Evolutionary conservation across 2,113 vertebrate species (phyloP), one percentile per base, ranked within the genome.

Genomic region (Xyrauchen texanus): DNA sequence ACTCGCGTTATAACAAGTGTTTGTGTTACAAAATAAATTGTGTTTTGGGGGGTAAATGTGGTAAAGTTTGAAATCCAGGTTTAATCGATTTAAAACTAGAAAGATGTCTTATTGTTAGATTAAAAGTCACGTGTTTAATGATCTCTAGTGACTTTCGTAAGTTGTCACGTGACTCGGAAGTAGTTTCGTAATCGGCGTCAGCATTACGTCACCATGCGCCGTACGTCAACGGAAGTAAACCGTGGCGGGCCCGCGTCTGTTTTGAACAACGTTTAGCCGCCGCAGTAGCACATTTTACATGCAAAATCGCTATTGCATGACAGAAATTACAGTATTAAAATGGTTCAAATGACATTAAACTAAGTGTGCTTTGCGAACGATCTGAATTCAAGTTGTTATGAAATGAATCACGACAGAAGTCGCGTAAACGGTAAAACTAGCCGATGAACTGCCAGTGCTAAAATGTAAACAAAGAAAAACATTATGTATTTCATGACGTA

Each of bases 151-250:
- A 49, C 7, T 49, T 49, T 49, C 6, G 13, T 15, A 2, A 58
- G 21, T 34, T 4, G 64, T 82, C 71, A 82, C 77, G 53, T 79
- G 73, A 82, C 12, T 9, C 34, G 16, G 16, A 13, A 13, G 51
- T 10, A 78, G 16, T 82, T 64, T 77, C 12, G 49, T 52, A 79
- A 65, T 15, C 8, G 9, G 47, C 45, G 57, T 58, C 9, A 13
- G 0, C 12, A 9, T 1, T 47, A 44, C 70, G 57, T 73, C n/a
- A 12, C 3, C 16, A 9, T 7, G 70, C 3, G 1, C 1, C 0
- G 6, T 85, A 89, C 83, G 8, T 92, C 86, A 85, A 85, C 34
- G 84, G 90, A 91, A 90, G 58, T 46, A 64, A 6, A 16, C 4
- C 5, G 44, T 62, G 64, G 86, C 83, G 84, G 86, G 81, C 44